These are phyloP conservation scores for Pantherophis alleghaniensis DNA, from an alignment of 2,797 vertebrate species.

Conservation along the genomic window DNA sequence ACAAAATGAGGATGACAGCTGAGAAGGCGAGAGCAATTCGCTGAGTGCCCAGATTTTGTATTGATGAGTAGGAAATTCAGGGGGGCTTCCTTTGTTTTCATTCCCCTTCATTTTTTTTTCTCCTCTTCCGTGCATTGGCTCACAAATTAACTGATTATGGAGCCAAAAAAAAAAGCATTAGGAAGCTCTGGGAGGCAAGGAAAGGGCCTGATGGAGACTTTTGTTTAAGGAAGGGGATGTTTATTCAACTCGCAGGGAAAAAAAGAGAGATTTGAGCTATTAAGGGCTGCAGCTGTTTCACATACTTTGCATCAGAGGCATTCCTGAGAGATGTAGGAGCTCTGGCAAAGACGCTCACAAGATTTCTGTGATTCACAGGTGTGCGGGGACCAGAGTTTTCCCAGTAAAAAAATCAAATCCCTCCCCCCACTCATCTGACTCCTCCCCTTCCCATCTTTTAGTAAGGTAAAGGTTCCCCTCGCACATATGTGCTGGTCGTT, in stretches of 20 bases:
- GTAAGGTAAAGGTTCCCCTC: no score
- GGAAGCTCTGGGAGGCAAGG: background rate
- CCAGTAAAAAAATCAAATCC: slow-evolving; percentile 8
- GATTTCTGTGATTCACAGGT: slow-evolving; percentile 25
- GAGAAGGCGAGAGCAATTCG: background rate
- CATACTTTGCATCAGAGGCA: slow-evolving; percentile 32
- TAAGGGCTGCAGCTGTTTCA: slow-evolving; percentile 19
- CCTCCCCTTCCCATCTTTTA: no score
- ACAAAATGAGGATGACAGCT: background rate
- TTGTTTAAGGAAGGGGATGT: slow-evolving; percentile 36
- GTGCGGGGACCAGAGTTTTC: slow-evolving; percentile 1
- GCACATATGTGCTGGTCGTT: no score
- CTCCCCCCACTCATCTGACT: no score
- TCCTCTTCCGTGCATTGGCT: background rate
- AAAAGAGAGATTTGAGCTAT: slow-evolving; percentile 30
- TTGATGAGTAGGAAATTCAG: background rate
- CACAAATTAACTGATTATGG: slow-evolving; percentile 13
- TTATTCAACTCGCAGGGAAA: slow-evolving; percentile 26
- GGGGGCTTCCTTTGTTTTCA: background rate
- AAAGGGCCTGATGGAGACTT: background rate
- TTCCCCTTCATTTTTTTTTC: background rate
- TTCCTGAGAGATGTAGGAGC: background rate
- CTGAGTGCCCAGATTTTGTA: background rate
- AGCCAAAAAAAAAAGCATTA: slow-evolving; percentile 15
- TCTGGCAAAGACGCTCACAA: slow-evolving; percentile 12